A percentile compares a stretch with the other conserved stretches of the same genome.
These are phyloP conservation scores for Lathamus discolor DNA, from an alignment of 2,113 vertebrate genomes.

Conservation along the genomic window DNA sequence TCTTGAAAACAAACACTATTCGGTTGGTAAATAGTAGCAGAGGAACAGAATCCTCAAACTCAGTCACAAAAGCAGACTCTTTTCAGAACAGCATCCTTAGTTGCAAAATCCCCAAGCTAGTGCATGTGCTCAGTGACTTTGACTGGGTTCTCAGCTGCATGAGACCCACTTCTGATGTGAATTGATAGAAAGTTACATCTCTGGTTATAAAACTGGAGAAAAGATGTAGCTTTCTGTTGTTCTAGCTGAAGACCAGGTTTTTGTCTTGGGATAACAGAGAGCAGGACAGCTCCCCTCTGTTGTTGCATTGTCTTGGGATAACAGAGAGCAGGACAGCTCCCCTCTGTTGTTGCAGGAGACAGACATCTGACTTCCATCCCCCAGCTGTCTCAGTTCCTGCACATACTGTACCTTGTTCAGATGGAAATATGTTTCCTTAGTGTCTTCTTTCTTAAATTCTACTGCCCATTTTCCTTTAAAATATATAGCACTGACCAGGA, in stretches of 20 bases:
- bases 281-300: neutral
- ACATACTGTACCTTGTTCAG: slow-evolving; percentile 71
- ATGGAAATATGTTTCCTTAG: slow-evolving; percentile 80
- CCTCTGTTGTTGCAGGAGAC: neutral
- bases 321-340: neutral
- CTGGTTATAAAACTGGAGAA: neutral
- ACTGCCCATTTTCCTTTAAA: slow-evolving; percentile 89
- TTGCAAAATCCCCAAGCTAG: neutral
- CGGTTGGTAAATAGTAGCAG: neutral
- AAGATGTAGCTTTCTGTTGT: neutral
- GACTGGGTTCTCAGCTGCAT: neutral
- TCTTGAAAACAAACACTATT: neutral
- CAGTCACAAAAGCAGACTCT: neutral
- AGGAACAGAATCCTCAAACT: neutral
- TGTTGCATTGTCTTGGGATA: neutral
- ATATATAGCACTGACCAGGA: slow-evolving; percentile 89
- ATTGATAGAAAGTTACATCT: neutral
- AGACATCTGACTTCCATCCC: neutral
- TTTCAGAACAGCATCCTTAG: neutral
- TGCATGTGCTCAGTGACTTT: neutral
- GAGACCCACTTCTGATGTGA: neutral
- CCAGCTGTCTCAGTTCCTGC: neutral
- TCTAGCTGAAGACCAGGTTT: neutral
- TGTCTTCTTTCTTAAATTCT: slow-evolving; percentile 78
- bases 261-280: neutral